Base-by-base conservation (phyloP, 1,140 invertebrate species). In the Pseudomyrmex gracilis region DNA sequence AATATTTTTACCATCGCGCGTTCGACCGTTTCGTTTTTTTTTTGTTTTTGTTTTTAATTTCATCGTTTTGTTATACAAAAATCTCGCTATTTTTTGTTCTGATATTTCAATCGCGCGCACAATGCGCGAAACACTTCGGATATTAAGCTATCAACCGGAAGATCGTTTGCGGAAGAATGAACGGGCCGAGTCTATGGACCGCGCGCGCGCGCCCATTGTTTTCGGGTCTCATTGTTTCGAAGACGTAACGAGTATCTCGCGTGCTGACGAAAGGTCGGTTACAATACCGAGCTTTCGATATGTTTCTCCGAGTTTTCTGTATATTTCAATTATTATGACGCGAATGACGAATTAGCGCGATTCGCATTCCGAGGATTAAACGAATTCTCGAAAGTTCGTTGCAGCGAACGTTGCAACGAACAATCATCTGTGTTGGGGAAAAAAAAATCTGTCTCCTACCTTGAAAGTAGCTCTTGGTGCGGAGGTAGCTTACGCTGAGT, bases 381-480 rank as follows among this genome's bases (percentile, higher is more conserved):
- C 34, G 5, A 34, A 34, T 34, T 34, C 7, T 34, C 34, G 3
- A 34, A 34, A 34, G 34, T 34, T 34, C 5, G 34, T 34, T 34
- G 34, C 49, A 51, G 13, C 13, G 13, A 5, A 58, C 15, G n/a
- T n/a, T n/a, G 15, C 15, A 57, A 47, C 34, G 43, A 51, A 64
- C 12, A 34, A 15, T 43, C 20, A 12, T 34, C 1, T 15, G 8
- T 8, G n/a, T 20, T 8, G 55, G 15, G 13, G 34, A 76, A 53
- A 7, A 2, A 15, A 55, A 47, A 3, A 15, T 15, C 58, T 4
- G 49, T 34, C 49, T 57, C 73, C 5, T 34, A 99, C 99, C 98
- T 98, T 99, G 98, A 95, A 99, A 99, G 95, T 99, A 99, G 94
- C 98, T 99, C 95, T 99, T 99, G 90, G 99, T 99, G 85, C 99